phyloP scores from a whole-genome alignment of 2,888 invertebrate genomes.

The Junonia oenone region DNA sequence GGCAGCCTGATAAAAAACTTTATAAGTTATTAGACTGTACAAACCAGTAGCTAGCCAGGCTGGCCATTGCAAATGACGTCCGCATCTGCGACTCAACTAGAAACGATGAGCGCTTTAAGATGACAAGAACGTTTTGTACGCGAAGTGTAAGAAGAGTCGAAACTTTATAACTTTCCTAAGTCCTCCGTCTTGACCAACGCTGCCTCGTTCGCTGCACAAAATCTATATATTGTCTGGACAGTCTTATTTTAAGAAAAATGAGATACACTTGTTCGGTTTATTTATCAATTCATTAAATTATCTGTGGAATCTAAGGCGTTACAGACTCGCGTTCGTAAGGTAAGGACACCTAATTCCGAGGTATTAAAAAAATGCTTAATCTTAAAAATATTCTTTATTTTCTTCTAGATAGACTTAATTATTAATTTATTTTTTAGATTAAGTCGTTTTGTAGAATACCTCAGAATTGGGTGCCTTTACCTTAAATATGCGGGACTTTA shows the following conservation, averaged over 20 bases:
- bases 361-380: too few relatives aligned
- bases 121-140: constrained; percentile 16
- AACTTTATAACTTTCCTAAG: constrained; percentile 1
- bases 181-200: background rate
- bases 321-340: too few relatives aligned
- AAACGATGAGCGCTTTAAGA: constrained; percentile 17
- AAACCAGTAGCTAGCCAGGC: background rate
- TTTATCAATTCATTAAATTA: too few relatives aligned
- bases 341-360: too few relatives aligned
- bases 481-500: too few relatives aligned
- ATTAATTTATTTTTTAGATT: too few relatives aligned
- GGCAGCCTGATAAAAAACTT: background rate
- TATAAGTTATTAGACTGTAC: background rate
- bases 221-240: background rate
- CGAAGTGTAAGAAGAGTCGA: constrained; percentile 1
- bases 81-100: constrained; percentile 2
- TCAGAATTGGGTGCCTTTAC: too few relatives aligned
- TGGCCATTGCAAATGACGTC: background rate
- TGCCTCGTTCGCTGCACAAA: background rate
- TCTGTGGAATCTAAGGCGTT: too few relatives aligned
- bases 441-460: too few relatives aligned
- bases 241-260: background rate
- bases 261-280: too few relatives aligned
- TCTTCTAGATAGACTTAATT: too few relatives aligned
- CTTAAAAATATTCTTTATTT: too few relatives aligned